Evolutionary conservation across 1,140 invertebrate species (phyloP).

Genomic region (Pomacea maculata): DNA sequence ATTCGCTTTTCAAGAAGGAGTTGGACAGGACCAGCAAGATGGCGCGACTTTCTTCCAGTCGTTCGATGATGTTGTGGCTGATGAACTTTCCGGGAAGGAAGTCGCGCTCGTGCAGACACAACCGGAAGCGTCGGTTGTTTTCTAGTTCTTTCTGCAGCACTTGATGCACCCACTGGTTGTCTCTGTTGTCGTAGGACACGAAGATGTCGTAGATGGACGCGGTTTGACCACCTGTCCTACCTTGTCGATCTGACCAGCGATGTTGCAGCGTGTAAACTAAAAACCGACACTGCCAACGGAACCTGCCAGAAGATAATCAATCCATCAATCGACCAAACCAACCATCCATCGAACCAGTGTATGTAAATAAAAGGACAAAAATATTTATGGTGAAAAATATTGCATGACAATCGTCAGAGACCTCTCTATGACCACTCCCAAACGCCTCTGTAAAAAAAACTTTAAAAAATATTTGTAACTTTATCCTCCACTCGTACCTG

Average conservation of each 20-base stretch:
- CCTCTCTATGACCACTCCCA: background rate
- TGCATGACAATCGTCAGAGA: background rate
- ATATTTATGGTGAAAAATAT: too few relatives aligned
- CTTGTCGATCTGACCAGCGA: too few relatives aligned
- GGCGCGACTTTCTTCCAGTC: constrained; percentile 30
- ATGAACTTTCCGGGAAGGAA: constrained; percentile 39
- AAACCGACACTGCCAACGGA: constrained; percentile 15
- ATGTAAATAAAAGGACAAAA: too few relatives aligned
- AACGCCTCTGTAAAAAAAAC: background rate
- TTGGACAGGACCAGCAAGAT: constrained; percentile 28
- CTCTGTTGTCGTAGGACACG: background rate
- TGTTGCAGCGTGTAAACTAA: background rate
- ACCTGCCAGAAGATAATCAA: background rate
- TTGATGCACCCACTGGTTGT: background rate
- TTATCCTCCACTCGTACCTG: constrained; percentile 1
- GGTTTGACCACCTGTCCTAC: background rate
- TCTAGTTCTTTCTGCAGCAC: background rate
- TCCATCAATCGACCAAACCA: too few relatives aligned
- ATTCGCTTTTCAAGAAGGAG: constrained; percentile 24
- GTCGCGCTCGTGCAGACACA: constrained; percentile 20
- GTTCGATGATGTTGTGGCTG: constrained; percentile 38
- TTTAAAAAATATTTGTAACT: background rate
- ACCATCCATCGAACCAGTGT: too few relatives aligned
- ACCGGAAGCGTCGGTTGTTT: background rate
- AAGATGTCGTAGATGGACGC: background rate